Percentiles rank a stretch among this genome's conserved stretches.
Evolutionary conservation across 2,797 vertebrate species (phyloP).

Genomic region (Podarcis lilfordi): DNA sequence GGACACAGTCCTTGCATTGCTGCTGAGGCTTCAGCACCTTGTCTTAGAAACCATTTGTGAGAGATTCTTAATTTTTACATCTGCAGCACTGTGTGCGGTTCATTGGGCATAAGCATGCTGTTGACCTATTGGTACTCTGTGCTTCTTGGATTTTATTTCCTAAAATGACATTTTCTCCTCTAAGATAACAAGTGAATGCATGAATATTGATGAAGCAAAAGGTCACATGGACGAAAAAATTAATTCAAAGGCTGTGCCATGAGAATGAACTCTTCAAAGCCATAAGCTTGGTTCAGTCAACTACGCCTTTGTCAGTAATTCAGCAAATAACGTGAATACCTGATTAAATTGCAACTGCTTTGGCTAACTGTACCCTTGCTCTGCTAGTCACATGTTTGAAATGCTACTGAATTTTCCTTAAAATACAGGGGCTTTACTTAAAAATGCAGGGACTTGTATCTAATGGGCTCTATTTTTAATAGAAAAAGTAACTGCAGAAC

Average conservation of each 20-base stretch:
- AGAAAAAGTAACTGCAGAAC: not conserved
- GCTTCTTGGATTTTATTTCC: constrained; percentile 18
- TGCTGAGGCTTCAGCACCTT: not conserved
- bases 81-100: not conserved
- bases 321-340: not conserved
- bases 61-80: not conserved
- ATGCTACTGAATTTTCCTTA: not conserved
- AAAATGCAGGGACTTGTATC: not conserved
- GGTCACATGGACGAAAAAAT: constrained; percentile 1
- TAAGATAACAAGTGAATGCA: constrained; percentile 8
- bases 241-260: not conserved
- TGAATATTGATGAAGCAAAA: constrained; percentile 37
- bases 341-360: constrained; percentile 9
- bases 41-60: not conserved
- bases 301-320: not conserved
- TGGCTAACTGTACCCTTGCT: not conserved
- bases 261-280: not conserved
- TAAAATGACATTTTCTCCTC: not conserved
- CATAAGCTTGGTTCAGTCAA: not conserved
- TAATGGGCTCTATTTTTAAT: not conserved
- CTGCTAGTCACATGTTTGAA: not conserved
- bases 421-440: not conserved
- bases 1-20: not conserved
- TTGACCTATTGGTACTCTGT: constrained; percentile 12
- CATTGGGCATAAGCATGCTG: constrained; percentile 7